Base-by-base conservation (phyloP, 23 tunicate species). In the Halocynthia aurantium region DNA sequence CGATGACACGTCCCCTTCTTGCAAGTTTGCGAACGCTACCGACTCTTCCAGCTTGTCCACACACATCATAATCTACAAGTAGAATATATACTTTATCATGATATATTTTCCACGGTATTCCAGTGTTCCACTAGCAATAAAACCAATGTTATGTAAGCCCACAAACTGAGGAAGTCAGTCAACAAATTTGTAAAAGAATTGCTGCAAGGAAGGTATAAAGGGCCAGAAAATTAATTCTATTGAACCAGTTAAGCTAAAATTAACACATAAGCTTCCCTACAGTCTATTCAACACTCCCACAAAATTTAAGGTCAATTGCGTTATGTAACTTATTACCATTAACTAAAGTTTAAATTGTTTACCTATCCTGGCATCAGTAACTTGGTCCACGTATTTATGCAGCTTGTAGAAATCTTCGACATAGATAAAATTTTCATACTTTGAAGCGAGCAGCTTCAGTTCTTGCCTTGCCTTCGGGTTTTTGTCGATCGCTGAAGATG, bases 31-130 rank as follows among this genome's bases (percentile, higher is more conserved):
- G 64, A 8, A 88, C 77, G 60, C 87, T 73, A 8, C 87, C 80
- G 7, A 78, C 78, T 21, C 83, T 87, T 8, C 95, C 95, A 55
- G 95, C 80, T 67, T 88, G 87, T 10, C 95, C 95, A 66, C 95
- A 88, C 2, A 21, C 53, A 63, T 76, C 66, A 77, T 77, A 83
- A 67, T 88, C 95, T 88, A 17, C 18, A 4, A 31, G 4, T 31
- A 31, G 44, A 31, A 31, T 31, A 31, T 31, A 31, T 31, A 31
- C 44, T 31, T 31, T 0, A 31, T 31, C 44, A 31, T 31, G 44
- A 31, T 1, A 31, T 31, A 31, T 31, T 31, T 31, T 31, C 44
- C 4, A 31, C 44, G 44, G 44, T 31, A 31, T 31, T 31, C 44
- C 44, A 31, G 44, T 31, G 44, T 31, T 31, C 44, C 21, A 17